Conservation (phyloP, 2,888 invertebrate genomes). For the Atherix ibis region DNA sequence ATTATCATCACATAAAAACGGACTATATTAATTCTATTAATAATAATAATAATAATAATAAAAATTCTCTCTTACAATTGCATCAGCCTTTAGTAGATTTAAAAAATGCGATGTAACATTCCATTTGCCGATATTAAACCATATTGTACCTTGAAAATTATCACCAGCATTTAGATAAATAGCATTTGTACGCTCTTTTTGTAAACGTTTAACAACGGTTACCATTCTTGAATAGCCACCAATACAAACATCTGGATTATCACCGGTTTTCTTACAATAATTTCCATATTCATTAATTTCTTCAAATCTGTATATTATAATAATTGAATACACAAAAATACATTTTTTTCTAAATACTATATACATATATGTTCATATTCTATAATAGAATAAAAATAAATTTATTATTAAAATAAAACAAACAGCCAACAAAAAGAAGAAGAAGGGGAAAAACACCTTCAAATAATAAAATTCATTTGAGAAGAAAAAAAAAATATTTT, state of each 20-base stretch:
- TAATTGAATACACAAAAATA: neutral
- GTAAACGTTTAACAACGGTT: constrained; percentile 36
- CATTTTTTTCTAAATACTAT: neutral
- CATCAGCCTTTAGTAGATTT: constrained; percentile 60
- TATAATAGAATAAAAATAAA: too few relatives aligned
- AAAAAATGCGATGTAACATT: constrained; percentile 58
- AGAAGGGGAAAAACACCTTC: too few relatives aligned
- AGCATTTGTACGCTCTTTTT: constrained; percentile 35
- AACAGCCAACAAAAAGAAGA: too few relatives aligned
- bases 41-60: too few relatives aligned
- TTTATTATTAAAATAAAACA: too few relatives aligned
- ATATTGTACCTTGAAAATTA: constrained; percentile 72
- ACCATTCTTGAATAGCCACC: constrained; percentile 55
- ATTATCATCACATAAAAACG: too few relatives aligned
- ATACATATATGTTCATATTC: too few relatives aligned
- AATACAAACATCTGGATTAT: constrained; percentile 40
- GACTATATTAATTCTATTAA: too few relatives aligned
- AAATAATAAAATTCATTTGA: too few relatives aligned
- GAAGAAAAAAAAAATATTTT: too few relatives aligned
- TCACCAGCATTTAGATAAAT: constrained; percentile 70
- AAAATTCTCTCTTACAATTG: constrained; percentile 58
- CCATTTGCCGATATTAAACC: constrained; percentile 62
- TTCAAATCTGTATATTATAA: constrained; percentile 37
- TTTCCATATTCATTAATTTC: constrained; percentile 41
- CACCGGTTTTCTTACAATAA: constrained; percentile 40